A percentile compares a stretch with the other conserved stretches of the same genome.
These are phyloP conservation scores for Dicyrtoma fusca DNA, from an alignment of 2,888 invertebrate species.

Conservation along the genomic window DNA sequence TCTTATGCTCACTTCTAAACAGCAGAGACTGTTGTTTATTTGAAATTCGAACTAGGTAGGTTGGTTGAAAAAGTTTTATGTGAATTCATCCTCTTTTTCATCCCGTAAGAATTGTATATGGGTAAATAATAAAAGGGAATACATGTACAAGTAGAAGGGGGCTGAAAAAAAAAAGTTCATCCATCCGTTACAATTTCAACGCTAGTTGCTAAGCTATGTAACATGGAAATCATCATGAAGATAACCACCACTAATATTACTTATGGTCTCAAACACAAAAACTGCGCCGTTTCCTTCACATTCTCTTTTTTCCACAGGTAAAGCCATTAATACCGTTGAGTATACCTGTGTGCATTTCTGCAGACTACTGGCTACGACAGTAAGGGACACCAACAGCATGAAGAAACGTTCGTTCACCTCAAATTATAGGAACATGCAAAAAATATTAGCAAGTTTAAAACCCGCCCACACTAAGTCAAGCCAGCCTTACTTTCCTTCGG, in stretches of 20 bases:
- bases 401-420: constrained; percentile 33
- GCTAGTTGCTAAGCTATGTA: not conserved
- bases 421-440: constrained; percentile 10
- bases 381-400: not conserved
- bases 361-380: not conserved
- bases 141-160: not conserved
- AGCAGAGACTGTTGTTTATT: too few relatives aligned
- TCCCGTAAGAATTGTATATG: not conserved
- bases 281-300: not conserved
- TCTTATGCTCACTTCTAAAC: too few relatives aligned
- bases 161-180: constrained; percentile 15
- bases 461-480: constrained; percentile 25
- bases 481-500: constrained; percentile 27
- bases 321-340: not conserved
- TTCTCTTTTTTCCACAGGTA: not conserved
- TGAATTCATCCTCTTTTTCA: not conserved
- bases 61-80: not conserved
- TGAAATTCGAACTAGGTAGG: too few relatives aligned
- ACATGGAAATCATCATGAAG: not conserved
- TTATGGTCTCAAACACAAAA: not conserved
- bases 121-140: not conserved
- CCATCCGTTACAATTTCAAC: constrained; percentile 24
- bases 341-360: not conserved
- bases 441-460: constrained; percentile 37
- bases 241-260: constrained; percentile 12